phyloP scores from a whole-genome alignment of 2,888 invertebrate genomes.

The Pyrrhia umbra region DNA sequence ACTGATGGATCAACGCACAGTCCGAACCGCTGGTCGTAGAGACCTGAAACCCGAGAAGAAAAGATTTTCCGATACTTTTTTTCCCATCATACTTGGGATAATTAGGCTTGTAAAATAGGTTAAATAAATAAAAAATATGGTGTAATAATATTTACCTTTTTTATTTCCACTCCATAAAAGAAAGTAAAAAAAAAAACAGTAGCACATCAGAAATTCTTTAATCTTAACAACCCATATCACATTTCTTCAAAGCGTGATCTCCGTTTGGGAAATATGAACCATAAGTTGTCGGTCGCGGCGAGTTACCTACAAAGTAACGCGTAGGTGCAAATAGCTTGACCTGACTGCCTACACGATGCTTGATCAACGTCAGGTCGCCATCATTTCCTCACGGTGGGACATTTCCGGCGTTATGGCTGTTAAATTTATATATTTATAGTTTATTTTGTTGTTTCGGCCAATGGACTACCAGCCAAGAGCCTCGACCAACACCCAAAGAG shows the following conservation, averaged over 20 bases:
- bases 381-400: conserved; percentile 11
- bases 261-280: conserved; percentile 19
- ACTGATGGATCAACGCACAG: no score
- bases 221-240: conserved; percentile 9
- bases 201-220: not conserved
- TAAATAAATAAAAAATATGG: no score
- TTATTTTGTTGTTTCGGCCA: not conserved
- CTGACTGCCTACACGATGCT: conserved; percentile 45
- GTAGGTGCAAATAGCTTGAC: conserved; percentile 48
- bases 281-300: conserved; percentile 41
- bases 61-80: no score
- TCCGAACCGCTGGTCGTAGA: no score
- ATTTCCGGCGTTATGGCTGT: conserved; percentile 27
- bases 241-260: conserved; percentile 19
- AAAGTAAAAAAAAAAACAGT: no score
- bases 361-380: not conserved
- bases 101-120: no score
- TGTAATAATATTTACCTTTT: no score
- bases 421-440: not conserved
- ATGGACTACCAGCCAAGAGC: no score
- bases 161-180: no score
- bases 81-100: no score
- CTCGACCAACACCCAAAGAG: no score
- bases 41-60: no score
- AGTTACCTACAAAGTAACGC: conserved; percentile 41